These are phyloP conservation scores for Drosophila tripunctata DNA, from an alignment of 2,888 invertebrate genomes.

Conservation along the genomic window DNA sequence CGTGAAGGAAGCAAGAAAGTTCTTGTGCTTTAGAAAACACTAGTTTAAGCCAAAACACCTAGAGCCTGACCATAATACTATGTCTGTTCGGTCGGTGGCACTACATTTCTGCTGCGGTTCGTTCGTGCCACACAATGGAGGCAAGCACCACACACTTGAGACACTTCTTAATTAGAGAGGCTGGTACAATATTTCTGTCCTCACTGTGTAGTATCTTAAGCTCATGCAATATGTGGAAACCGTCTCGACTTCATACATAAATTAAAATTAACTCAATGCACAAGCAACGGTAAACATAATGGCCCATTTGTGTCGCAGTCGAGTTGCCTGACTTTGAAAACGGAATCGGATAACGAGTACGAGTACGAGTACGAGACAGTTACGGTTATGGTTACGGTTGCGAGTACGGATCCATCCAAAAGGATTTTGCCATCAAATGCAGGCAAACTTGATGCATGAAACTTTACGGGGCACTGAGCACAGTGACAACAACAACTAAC, in stretches of 20 bases:
- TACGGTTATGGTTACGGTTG: not conserved
- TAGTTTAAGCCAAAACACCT: no score
- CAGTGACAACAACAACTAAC: constrained; percentile 30
- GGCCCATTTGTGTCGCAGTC: constrained; percentile 43
- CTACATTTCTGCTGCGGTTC: not conserved
- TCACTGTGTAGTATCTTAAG: not conserved
- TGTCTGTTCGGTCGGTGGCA: not conserved
- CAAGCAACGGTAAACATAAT: constrained; percentile 33
- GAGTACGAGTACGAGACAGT: not conserved
- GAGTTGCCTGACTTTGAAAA: no score
- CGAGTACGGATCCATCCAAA: not conserved
- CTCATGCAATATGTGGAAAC: not conserved
- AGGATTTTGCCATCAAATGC: constrained; percentile 35
- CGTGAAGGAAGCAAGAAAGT: no score
- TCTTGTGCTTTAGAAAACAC: no score
- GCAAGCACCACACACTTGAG: constrained; percentile 34
- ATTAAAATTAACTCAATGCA: constrained; percentile 39
- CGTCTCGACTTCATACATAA: constrained; percentile 15
- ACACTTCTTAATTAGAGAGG: constrained; percentile 50
- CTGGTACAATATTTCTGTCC: constrained; percentile 21
- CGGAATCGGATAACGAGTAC: not conserved
- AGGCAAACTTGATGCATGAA: constrained; percentile 2
- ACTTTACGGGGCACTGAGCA: constrained; percentile 1
- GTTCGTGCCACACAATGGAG: constrained; percentile 6
- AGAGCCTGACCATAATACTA: constrained; percentile 1